These are phyloP conservation scores for Struthio camelus DNA, from an alignment of 2,113 vertebrate genomes.

Conservation along the genomic window DNA sequence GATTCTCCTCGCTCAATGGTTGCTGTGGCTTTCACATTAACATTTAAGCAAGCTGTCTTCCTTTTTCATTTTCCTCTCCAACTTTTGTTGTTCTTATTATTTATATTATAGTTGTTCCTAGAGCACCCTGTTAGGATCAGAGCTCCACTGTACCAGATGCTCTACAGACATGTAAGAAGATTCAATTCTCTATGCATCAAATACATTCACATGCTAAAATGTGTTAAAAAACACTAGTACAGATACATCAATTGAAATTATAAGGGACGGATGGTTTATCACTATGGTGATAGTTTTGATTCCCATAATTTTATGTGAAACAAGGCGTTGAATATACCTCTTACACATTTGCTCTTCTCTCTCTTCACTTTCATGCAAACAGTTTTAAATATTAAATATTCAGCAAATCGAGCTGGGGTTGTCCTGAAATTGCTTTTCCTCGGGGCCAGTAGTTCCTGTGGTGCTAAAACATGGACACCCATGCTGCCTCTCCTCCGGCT, in stretches of 20 bases:
- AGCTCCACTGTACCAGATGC: not conserved
- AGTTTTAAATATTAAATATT: not conserved
- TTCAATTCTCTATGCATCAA: not conserved
- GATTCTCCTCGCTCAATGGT: not conserved
- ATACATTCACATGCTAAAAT: not conserved
- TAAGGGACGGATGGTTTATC: not conserved
- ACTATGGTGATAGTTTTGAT: not conserved
- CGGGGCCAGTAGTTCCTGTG: not conserved
- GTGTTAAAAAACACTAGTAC: not conserved
- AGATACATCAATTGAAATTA: not conserved
- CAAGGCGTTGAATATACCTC: not conserved
- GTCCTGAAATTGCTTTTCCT: not conserved
- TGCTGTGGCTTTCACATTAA: not conserved
- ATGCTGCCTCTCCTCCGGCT: not conserved
- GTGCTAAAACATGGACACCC: not conserved
- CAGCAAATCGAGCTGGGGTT: not conserved
- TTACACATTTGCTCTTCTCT: not conserved
- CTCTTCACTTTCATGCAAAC: not conserved
- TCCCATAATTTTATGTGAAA: not conserved
- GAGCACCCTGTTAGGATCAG: not conserved
- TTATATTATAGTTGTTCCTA: not conserved
- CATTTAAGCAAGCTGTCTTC: not conserved
- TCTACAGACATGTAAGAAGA: not conserved
- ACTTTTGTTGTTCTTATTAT: not conserved
- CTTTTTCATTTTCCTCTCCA: not conserved